Base-by-base conservation (phyloP, 2,888 invertebrate genomes). In the Andrena camellia region DNA sequence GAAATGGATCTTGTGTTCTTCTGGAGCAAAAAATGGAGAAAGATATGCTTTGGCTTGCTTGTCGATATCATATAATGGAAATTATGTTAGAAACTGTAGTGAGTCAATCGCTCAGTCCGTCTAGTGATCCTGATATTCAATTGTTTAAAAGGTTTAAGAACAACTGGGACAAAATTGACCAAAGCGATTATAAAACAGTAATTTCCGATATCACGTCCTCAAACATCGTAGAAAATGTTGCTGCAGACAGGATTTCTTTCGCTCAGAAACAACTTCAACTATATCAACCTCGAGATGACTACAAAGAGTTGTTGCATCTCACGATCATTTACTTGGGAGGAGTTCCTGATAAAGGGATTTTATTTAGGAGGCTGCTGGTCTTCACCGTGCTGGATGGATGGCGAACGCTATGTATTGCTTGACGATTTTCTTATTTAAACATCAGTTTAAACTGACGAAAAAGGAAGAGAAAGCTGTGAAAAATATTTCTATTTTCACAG, bases 391-490 rank as follows among this genome's bases (percentile, higher is more conserved):
- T n/a, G 48, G 64, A 35, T 64, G 48, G 48, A 64, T 64, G 64
- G 64, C 64, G 20, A 64, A 64, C 26, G 64, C 64, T 17, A 33
- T 64, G 13, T 64, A 48, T 64, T 20, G 7, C 4, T 33, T 64
- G 42, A 64, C 42, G 17, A 33, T 64, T 20, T 42, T 23, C 1
- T 10, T 64, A 6, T 64, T 64, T 33, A 20, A 48, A 17, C 23
- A 64, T 13, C 64, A 64, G 48, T 64, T 52, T 52, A 20, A 52
- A 52, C 52, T 52, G 52, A 20, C 13, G 23, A 42, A n/a, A 20
- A 62, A 74, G 31, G 48, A 60, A 7, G 71, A 87, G 1, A 83
- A 81, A 81, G 86, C 78, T 13, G 84, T 86, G 84, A 42, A 26
- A 26, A 52, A 67, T 26, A 50, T 67, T 23, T 67, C 23, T 67